Evolutionary conservation across 2,888 invertebrate genomes (phyloP), one percentile per base, ranked within the genome.

Genomic region (Tipula unca): DNA sequence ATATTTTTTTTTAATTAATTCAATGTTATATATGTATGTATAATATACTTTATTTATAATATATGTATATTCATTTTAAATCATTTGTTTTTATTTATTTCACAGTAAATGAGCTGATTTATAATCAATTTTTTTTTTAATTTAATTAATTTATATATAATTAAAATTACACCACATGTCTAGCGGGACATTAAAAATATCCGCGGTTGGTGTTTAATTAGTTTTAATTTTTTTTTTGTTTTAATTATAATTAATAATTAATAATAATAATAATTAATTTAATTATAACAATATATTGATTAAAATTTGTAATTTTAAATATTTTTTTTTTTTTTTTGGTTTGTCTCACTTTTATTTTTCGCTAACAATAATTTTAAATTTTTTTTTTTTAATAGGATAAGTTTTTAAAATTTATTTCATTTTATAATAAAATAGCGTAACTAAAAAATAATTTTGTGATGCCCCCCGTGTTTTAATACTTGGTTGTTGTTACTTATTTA

Each of bases 71-170:
- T 83, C n/a, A 32, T 83, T 32, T 83, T 83, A 29, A 32, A 32
- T 83, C 83, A 83, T 82, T 48, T 83, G 83, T 83, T 82, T 83
- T 32, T 83, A 48, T 48, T 32, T 32, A 83, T 84, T 84, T 84
- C 84, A 84, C 84, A 84, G 84, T 84, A 84, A 84, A 84, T 84
- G 84, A 84, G 84, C 84, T 84, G 84, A 36, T 84, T 84, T 83
- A 17, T 83, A 83, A 83, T 83, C 83, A 83, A 83, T 83, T 83
- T 82, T 82, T 29, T 82, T 82, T 82, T 39, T 39, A 5, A 69
- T 69, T 69, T 69, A 69, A 69, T 69, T 69, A 69, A 69, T 69
- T 25, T 69, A 48, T 48, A 48, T 48, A 32, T 83, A 83, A 83
- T 83, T 83, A 83, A 83, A 83, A 83, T 32, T 83, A 32, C 83